Conservation (phyloP, 2,113 vertebrate genomes). For the Syrmaticus mikado region DNA sequence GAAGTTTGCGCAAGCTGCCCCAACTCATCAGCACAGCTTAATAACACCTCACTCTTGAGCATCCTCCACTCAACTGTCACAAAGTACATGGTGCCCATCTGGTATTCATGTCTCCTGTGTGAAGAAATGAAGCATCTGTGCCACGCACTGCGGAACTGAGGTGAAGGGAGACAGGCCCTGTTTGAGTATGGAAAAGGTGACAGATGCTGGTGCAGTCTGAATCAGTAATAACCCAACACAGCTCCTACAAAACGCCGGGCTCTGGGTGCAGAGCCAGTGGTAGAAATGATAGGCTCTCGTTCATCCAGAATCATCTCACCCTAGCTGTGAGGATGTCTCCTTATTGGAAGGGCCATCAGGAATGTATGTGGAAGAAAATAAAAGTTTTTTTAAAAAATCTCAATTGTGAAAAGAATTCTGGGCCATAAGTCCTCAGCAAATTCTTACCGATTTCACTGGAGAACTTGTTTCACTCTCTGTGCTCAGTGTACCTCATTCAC, state of each 20-base stretch:
- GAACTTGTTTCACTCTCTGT: neutral
- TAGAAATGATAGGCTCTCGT: neutral
- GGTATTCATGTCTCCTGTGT: neutral
- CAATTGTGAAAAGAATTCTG: neutral
- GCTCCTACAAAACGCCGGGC: neutral
- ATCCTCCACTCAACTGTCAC: neutral
- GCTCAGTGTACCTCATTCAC: neutral
- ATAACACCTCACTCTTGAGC: neutral
- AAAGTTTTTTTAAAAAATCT: neutral
- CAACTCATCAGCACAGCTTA: neutral
- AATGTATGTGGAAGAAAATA: neutral
- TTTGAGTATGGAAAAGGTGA: neutral
- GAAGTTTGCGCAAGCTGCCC: neutral
- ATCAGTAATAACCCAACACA: neutral
- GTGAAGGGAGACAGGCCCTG: neutral
- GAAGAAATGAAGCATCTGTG: neutral
- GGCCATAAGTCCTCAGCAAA: neutral
- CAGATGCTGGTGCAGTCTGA: neutral
- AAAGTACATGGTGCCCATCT: neutral
- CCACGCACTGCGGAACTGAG: neutral
- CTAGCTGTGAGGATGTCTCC: neutral
- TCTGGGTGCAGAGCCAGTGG: neutral
- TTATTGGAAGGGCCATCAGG: neutral
- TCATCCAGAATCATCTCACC: neutral
- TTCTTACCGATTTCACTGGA: neutral